Conservation (phyloP, 2,113 vertebrate genomes). For the Clarias gariepinus region DNA sequence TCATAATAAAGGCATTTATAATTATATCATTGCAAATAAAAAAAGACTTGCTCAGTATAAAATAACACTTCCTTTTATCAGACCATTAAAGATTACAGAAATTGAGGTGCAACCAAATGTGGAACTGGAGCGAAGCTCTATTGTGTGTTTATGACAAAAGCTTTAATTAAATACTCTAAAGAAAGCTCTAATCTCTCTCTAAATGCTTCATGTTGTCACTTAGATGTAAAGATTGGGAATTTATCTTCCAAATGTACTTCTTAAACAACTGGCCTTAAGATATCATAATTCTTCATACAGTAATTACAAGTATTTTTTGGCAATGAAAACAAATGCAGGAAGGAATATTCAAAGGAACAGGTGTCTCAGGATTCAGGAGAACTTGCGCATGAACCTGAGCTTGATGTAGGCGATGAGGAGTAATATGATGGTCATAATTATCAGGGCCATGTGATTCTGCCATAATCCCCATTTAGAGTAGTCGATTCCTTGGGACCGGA, state of each 20-base stretch:
- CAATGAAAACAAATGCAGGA: background rate
- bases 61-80: background rate
- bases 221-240: background rate
- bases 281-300: too few relatives aligned
- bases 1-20: background rate
- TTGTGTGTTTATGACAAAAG: background rate
- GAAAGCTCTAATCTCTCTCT: background rate
- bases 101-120: background rate
- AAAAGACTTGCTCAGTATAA: background rate
- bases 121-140: background rate
- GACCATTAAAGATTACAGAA: background rate
- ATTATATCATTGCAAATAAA: background rate
- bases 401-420: constrained; percentile 84
- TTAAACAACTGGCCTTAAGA: background rate
- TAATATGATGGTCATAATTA: constrained; percentile 79
- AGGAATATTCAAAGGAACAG: background rate
- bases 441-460: constrained; percentile 84
- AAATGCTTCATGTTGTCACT: background rate
- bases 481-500: constrained; percentile 80
- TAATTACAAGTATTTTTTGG: background rate
- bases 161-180: background rate
- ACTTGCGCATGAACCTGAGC: constrained; percentile 84
- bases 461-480: constrained; percentile 83
- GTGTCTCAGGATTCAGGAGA: constrained; percentile 68
- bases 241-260: background rate